Evolutionary conservation across 2,888 invertebrate species (phyloP), one percentile per base, ranked within the genome.

Genomic region (Acrobeloides nanus): DNA sequence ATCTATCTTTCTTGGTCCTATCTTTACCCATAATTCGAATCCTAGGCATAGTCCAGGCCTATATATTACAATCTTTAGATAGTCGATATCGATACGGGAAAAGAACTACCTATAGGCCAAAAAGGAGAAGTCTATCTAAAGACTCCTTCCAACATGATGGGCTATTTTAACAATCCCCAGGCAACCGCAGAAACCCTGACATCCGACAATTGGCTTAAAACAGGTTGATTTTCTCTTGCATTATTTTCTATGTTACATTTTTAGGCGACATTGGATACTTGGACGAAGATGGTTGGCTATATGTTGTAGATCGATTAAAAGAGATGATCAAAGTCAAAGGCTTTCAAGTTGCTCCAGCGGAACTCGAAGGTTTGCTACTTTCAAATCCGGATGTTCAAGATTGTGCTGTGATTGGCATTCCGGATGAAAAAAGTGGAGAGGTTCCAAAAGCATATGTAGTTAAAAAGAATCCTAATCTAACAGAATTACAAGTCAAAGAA

Each of bases 311-410:
- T 73, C 78, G 89, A 50, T 76, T 87, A n/a, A 89, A 89, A 74
- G 88, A 88, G 72, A 81, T 89, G 15, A 88, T 89, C 66, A 89
- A 89, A 74, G 87, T 85, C 70, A 87, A 88, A 74, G 87, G 84
- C 1, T 37, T 41, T 24, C 34, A 84, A 82, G 87, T 88, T 5
- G 82, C 87, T 0, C 88, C 87, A 4, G 86, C 87, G 1, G 88
- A 88, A 76, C 75, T 89, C 31, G 89, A 89, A 75, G 82, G 82
- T 10, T 66, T 87, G 38, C 73, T 88, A 35, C 75, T 86, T 43
- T 81, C 81, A 31, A 82, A 84, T 76, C 77, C 80, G 0, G 81
- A 80, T 45, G 81, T 88, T 39, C 80, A 81, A 48, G 87, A 87
- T 69, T 83, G 81, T n/a, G 87, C 84, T 27, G 87, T 88, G 32